Evolutionary conservation across 2,888 invertebrate species (phyloP).

Genomic region (Hoplodrina ambigua): DNA sequence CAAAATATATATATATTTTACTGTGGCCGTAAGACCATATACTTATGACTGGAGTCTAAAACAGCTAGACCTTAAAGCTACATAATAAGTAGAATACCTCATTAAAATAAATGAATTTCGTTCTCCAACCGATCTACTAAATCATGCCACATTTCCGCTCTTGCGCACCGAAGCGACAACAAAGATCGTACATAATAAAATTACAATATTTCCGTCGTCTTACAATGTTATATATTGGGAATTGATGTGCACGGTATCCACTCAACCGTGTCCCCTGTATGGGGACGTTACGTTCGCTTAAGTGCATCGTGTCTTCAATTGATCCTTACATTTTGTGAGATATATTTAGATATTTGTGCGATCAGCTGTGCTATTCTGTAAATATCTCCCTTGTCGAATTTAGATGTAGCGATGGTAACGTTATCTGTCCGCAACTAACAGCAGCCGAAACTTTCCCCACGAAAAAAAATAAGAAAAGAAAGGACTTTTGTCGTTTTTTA

Average conservation of each 20-base stretch:
- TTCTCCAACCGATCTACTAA: not conserved
- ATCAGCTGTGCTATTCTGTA: no score
- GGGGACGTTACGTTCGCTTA: slow-evolving; percentile 28
- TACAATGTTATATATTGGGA: slow-evolving; percentile 46
- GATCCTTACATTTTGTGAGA: slow-evolving; percentile 9
- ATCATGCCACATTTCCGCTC: not conserved
- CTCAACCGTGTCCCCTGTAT: slow-evolving; percentile 8
- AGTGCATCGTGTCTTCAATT: slow-evolving; percentile 25
- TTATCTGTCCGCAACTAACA: no score
- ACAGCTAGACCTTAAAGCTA: no score
- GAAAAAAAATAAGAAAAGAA: no score
- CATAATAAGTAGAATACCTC: no score
- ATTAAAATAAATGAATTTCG: not conserved
- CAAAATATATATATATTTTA: no score
- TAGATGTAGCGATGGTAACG: no score
- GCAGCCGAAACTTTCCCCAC: no score
- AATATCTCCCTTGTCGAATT: no score
- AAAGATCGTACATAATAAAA: slow-evolving; percentile 36
- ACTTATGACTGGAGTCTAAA: no score
- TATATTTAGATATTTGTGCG: not conserved
- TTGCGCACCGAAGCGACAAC: slow-evolving; percentile 6
- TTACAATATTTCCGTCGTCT: slow-evolving; percentile 40
- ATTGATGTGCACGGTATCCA: slow-evolving; percentile 32
- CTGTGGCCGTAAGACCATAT: no score
- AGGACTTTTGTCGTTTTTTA: no score